Evolutionary conservation across 2,113 vertebrate species (phyloP).

Genomic region (Notiomystis cincta): DNA sequence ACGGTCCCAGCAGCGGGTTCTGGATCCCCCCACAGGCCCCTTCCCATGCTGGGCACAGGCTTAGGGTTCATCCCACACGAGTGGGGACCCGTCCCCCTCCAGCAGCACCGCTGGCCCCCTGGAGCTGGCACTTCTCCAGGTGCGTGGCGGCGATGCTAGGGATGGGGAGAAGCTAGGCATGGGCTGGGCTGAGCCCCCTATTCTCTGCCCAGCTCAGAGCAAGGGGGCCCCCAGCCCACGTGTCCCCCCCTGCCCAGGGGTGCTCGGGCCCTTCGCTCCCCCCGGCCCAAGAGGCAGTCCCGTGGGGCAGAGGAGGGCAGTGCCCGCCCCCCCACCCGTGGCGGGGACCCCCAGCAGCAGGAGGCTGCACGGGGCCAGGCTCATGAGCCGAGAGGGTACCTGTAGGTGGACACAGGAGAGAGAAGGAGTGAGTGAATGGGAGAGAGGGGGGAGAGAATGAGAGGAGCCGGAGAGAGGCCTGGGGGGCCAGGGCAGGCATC

Average conservation of each 20-base stretch:
- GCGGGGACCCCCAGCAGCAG: neutral
- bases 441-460: slow-evolving; percentile 52
- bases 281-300: neutral
- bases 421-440: slow-evolving; percentile 56
- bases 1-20: slow-evolving; percentile 38
- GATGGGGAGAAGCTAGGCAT: neutral
- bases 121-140: slow-evolving; percentile 38
- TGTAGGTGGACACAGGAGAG: slow-evolving; percentile 74
- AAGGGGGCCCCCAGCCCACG: neutral
- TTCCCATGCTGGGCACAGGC: neutral
- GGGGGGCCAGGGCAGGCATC: slow-evolving; percentile 33
- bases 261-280: neutral
- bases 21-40: neutral
- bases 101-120: neutral
- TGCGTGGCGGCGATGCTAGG: neutral
- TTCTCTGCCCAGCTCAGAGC: neutral
- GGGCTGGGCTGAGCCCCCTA: neutral
- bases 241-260: neutral
- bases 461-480: slow-evolving; percentile 63
- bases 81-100: neutral
- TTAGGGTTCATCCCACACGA: neutral
- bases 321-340: neutral
- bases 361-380: slow-evolving; percentile 31
- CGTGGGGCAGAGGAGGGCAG: slow-evolving; percentile 7
- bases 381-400: slow-evolving; percentile 57